A percentile compares a stretch with the other conserved stretches of the same genome.
Evolutionary conservation across 1,140 invertebrate species (phyloP).

Genomic region (Samia ricini): DNA sequence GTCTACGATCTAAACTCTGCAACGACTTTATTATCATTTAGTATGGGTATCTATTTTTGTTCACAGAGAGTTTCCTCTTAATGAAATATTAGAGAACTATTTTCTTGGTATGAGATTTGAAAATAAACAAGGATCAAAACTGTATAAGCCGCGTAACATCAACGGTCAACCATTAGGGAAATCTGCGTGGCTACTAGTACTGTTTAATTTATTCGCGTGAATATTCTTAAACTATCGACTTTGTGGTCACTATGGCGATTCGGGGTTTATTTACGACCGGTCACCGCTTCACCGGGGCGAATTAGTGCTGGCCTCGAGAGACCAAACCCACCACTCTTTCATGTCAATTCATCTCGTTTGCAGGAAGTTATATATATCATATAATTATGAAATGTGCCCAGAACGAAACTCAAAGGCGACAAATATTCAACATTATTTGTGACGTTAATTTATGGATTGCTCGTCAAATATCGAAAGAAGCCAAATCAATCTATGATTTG

Average conservation of each 20-base stretch:
- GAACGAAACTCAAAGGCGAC: too few relatives aligned
- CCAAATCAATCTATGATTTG: too few relatives aligned
- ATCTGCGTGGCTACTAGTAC: constrained; percentile 60
- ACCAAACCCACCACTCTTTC: background rate
- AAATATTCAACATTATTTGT: too few relatives aligned
- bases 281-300: constrained; percentile 28
- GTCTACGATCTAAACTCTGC: too few relatives aligned
- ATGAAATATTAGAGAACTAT: too few relatives aligned
- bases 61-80: too few relatives aligned
- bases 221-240: constrained; percentile 76
- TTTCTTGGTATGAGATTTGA: too few relatives aligned
- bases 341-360: too few relatives aligned
- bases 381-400: too few relatives aligned
- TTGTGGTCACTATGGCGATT: constrained; percentile 57
- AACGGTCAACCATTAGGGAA: constrained; percentile 68
- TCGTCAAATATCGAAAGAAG: too few relatives aligned
- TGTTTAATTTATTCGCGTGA: constrained; percentile 73
- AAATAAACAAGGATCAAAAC: constrained; percentile 35
- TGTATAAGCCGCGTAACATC: constrained; percentile 9
- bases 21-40: background rate
- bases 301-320: constrained; percentile 39
- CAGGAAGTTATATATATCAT: too few relatives aligned
- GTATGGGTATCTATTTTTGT: background rate
- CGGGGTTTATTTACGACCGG: constrained; percentile 54
- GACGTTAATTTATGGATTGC: too few relatives aligned